phyloP scores from a whole-genome alignment of 53 echinoderm and acorn worm genomes.

The Hippasteria phrygiana region DNA sequence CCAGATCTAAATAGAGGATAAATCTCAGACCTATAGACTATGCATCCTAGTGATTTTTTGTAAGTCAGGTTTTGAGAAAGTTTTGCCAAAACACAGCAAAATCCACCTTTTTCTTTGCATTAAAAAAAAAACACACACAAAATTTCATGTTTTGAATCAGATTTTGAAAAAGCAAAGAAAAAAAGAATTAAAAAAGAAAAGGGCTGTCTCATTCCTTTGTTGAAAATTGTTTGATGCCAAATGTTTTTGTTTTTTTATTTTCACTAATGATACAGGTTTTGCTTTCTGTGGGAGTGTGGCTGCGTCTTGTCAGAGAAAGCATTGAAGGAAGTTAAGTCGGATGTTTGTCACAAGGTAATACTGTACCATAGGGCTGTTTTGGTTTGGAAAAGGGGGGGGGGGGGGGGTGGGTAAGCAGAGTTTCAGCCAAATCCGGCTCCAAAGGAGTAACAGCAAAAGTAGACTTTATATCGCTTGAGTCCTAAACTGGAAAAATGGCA shows the following conservation, averaged over 20 bases:
- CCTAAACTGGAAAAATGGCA: too few species aligned
- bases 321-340: constrained; percentile 94
- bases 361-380: background rate
- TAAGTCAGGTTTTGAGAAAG: background rate
- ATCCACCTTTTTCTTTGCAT: too few species aligned
- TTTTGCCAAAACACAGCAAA: background rate
- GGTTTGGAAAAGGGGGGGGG: background rate
- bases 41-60: background rate
- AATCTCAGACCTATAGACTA: background rate
- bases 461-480: too few species aligned
- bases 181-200: too few species aligned
- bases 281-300: constrained; percentile 88
- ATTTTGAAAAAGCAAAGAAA: too few species aligned
- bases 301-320: constrained; percentile 97
- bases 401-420: too few species aligned
- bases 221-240: background rate
- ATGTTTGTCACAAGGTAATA: constrained; percentile 95
- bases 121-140: too few species aligned
- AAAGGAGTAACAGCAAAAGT: too few species aligned
- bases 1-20: too few species aligned
- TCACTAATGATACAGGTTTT: constrained; percentile 72
- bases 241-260: background rate
- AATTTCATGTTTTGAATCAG: too few species aligned
- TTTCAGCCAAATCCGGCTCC: too few species aligned
- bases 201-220: background rate